phyloP scores from a whole-genome alignment of 2,888 invertebrate species.

The Hydrotaea cyrtoneurina region DNA sequence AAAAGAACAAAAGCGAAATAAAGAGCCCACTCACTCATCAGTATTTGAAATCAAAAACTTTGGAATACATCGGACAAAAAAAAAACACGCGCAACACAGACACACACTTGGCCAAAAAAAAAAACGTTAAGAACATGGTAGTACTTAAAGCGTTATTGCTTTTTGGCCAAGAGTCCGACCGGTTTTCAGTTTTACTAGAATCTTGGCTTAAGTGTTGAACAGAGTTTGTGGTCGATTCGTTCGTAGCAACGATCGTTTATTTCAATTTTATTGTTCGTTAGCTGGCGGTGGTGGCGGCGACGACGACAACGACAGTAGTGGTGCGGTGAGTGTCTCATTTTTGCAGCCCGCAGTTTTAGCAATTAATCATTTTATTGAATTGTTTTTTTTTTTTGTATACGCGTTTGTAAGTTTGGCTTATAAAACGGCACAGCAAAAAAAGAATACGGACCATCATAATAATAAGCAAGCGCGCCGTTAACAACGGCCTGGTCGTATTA shows the following conservation, averaged over 20 bases:
- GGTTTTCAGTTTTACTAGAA: constrained; percentile 60
- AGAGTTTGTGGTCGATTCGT: constrained; percentile 31
- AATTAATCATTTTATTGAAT: constrained; percentile 63
- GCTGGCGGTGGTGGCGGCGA: background rate
- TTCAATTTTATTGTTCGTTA: constrained; percentile 19
- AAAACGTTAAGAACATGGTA: background rate
- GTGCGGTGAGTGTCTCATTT: constrained; percentile 37
- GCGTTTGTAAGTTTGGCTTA: constrained; percentile 38
- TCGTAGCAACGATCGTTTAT: constrained; percentile 39
- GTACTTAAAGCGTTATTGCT: background rate
- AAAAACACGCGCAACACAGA: background rate
- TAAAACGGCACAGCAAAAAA: background rate
- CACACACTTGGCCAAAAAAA: background rate
- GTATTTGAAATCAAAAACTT: constrained; percentile 2
- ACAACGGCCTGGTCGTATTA: no score
- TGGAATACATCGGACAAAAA: background rate
- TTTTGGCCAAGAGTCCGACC: constrained; percentile 55
- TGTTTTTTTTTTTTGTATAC: constrained; percentile 28
- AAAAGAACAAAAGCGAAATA: background rate
- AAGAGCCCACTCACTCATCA: background rate
- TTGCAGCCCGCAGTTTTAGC: constrained; percentile 60
- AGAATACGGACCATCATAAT: constrained; percentile 13
- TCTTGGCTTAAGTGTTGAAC: constrained; percentile 37
- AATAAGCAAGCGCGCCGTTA: background rate
- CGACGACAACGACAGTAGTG: no score